Evolutionary conservation across 1,140 invertebrate genomes (phyloP), one percentile per base, ranked within the genome.

Genomic region (Sminthurinus signatus): DNA sequence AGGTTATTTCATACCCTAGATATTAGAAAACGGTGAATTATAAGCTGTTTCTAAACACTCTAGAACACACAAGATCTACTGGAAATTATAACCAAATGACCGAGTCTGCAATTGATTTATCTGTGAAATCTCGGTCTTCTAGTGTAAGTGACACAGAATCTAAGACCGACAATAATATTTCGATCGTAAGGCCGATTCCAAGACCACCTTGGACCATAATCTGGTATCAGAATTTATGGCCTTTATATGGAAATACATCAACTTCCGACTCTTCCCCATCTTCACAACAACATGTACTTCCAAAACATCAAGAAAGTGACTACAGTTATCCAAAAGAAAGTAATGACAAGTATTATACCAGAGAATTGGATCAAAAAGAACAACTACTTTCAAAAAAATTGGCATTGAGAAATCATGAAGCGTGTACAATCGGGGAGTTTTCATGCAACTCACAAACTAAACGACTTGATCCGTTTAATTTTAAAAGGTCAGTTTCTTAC

Each of bases 161-260:
- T 17, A 42, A 39, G 8, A 31, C 32, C 21, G 57, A 65, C 27
- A 51, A 48, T 19, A 19, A n/a, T 19, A 32, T 27, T 0, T 28
- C 44, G 1, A 54, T 71, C 43, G 43, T 71, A 5, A 46, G 63
- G 58, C 69, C 69, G 27, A 62, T 63, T n/a, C 69, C 69, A 28
- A 58, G 69, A 61, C 69, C 65, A 27, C 51, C 69, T 5, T 71
- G 69, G 69, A 60, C 69, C 15, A 71, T 67, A 21, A 32, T 68
- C 10, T 71, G 69, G 69, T 71, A 71, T 28, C 64, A 67, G 21
- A 71, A 60, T 42, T 19, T 68, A 5, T 71, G 69, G 69, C 46
- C 64, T 19, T 46, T 29, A 14, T 51, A 58, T 23, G 54, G n/a
- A 10, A 39, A n/a, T 19, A 12, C n/a, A 12, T n/a, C 10, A n/a